Percentiles rank a stretch among this genome's conserved stretches.
These are phyloP conservation scores for Diaphora mendica DNA, from an alignment of 2,888 invertebrate species.

Conservation along the genomic window DNA sequence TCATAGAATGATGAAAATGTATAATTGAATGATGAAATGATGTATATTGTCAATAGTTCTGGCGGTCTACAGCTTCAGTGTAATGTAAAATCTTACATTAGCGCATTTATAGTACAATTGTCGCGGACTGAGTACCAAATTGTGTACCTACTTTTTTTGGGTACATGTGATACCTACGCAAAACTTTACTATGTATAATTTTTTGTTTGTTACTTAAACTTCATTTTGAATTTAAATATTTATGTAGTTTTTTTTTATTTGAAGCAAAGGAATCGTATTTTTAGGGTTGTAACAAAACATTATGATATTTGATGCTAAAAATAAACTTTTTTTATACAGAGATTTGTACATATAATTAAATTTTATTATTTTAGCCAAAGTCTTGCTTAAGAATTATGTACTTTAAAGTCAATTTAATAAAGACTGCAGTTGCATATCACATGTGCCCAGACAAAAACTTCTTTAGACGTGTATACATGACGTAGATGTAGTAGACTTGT, in stretches of 20 bases:
- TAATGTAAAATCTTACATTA: slow-evolving; percentile 28
- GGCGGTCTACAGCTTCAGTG: slow-evolving; percentile 18
- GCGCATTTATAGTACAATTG: slow-evolving; percentile 55
- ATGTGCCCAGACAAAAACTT: slow-evolving; percentile 40
- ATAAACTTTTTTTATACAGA: background rate
- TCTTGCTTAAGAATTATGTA: background rate
- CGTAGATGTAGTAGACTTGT: slow-evolving; percentile 53
- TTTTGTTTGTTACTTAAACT: too few species aligned
- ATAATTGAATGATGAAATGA: background rate
- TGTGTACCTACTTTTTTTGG: slow-evolving; percentile 55
- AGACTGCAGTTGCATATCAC: slow-evolving; percentile 20
- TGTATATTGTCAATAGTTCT: background rate
- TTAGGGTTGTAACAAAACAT: background rate
- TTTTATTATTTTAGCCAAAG: background rate
- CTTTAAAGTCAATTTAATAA: background rate
- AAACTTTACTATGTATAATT: background rate
- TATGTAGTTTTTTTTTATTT: too few species aligned
- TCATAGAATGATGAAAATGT: background rate
- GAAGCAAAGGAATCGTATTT: too few species aligned
- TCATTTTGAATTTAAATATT: too few species aligned
- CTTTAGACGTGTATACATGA: slow-evolving; percentile 48
- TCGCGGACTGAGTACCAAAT: slow-evolving; percentile 73
- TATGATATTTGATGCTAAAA: background rate
- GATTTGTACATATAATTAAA: background rate
- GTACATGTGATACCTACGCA: slow-evolving; percentile 25